Evolutionary conservation across 2,888 invertebrate species (phyloP), one percentile per base, ranked within the genome.

Genomic region (Beris chalybata): DNA sequence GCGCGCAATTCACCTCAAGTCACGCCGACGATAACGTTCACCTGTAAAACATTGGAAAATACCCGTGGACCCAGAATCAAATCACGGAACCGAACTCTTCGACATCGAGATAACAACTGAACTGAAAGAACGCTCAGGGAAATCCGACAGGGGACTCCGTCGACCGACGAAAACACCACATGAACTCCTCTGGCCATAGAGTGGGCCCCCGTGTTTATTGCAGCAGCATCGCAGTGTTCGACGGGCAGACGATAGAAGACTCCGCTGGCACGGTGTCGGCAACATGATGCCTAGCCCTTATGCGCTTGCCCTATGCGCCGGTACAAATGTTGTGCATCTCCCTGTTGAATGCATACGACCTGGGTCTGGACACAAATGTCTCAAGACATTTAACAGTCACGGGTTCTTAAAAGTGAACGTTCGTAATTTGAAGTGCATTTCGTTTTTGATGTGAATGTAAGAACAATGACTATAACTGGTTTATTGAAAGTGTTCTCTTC

Each of bases 101-200:
- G 64, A 73, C 71, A 72, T 68, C 72, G 71, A 72, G 72, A 72
- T 73, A 72, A 73, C 72, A 71, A 73, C 73, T 73, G 72, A 73
- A 63, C 52, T 52, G 52, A 50, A 61, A 32, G 50, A 52, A 52
- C 48, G 48, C 48, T 59, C 6, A 45, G 50, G 48, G 11, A 29
- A 30, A 53, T 31, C 53, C 22, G 22, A 38, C 38, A 38, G 1
- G 38, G 47, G 30, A 45, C 61, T 50, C 61, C 50, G 58, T 45
- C 32, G 5, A 13, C 32, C 59, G 47, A 50, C 61, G 52, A 50
- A 52, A 61, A 38, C 48, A 59, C 22, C 22, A 22, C 32, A 59
- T 59, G 59, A 50, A 30, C 38, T n/a, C 30, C 53, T 30, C 53
- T 53, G 4, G 53, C 31, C 30, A 30, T 31, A 29, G 29, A 30